These are phyloP conservation scores for Nasalis larvatus DNA, from an alignment of 2,113 vertebrate genomes.

Conservation along the genomic window DNA sequence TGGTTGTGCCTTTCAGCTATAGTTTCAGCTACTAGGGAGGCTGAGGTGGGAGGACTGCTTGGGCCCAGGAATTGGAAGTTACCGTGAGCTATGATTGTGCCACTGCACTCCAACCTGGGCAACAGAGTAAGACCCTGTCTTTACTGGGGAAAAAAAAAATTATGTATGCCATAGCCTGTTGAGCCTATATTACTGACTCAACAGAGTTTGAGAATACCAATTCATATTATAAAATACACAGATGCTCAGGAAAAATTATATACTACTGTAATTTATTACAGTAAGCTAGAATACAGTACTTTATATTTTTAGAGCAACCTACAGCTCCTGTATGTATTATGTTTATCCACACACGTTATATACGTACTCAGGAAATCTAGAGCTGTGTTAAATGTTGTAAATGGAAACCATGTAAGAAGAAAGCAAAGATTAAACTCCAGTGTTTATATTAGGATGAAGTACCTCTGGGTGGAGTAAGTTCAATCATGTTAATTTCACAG, in stretches of 20 bases:
- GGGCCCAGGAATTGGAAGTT: no score
- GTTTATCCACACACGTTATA: background rate
- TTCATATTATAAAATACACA: background rate
- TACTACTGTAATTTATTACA: background rate
- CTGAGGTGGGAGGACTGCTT: no score
- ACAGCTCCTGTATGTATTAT: background rate
- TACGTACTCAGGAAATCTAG: background rate
- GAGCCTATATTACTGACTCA: background rate
- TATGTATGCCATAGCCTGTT: background rate
- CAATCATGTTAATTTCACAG: constrained; percentile 99
- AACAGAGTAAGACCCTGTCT: no score
- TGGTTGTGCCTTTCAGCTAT: no score
- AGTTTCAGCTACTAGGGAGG: no score
- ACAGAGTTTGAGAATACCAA: background rate
- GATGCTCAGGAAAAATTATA: background rate
- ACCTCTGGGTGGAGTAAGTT: constrained; percentile 99
- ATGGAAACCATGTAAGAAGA: background rate
- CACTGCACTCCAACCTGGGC: no score
- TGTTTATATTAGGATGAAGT: constrained; percentile 69
- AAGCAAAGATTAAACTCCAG: background rate
- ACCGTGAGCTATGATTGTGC: no score
- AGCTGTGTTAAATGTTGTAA: background rate
- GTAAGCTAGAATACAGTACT: background rate
- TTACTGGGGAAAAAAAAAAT: background rate
- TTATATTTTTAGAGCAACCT: background rate